A percentile compares a stretch with the other conserved stretches of the same genome.
Evolutionary conservation across 2,113 vertebrate genomes (phyloP).

Genomic region (Pangasianodon gigas): DNA sequence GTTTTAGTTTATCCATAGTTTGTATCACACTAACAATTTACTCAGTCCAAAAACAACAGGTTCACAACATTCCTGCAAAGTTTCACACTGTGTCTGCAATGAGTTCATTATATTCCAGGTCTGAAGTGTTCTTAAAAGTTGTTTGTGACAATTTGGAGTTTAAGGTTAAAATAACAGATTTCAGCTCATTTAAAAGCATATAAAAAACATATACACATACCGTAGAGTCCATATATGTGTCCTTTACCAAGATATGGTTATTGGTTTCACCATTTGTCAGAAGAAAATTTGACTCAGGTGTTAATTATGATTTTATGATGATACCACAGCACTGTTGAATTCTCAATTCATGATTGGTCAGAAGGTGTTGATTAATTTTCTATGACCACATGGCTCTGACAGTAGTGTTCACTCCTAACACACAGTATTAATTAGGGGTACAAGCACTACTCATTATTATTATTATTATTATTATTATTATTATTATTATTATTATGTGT

Average conservation of each 20-base stretch:
- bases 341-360: background rate
- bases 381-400: no score
- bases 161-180: background rate
- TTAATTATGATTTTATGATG: background rate
- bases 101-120: background rate
- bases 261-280: background rate
- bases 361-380: background rate
- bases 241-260: background rate
- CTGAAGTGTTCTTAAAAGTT: background rate
- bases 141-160: background rate
- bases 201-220: background rate
- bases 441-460: no score
- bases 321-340: background rate
- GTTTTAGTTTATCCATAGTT: background rate
- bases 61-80: background rate
- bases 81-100: constrained; percentile 2
- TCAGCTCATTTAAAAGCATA: background rate
- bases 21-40: background rate
- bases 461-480: no score
- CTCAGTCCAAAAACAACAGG: constrained; percentile 28
- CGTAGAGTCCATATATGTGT: background rate
- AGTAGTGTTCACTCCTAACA: no score
- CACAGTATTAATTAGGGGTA: no score
- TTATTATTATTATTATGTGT: no score
- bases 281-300: background rate